Evolutionary conservation across 2,888 invertebrate genomes (phyloP).

Genomic region (Ctena decussata): DNA sequence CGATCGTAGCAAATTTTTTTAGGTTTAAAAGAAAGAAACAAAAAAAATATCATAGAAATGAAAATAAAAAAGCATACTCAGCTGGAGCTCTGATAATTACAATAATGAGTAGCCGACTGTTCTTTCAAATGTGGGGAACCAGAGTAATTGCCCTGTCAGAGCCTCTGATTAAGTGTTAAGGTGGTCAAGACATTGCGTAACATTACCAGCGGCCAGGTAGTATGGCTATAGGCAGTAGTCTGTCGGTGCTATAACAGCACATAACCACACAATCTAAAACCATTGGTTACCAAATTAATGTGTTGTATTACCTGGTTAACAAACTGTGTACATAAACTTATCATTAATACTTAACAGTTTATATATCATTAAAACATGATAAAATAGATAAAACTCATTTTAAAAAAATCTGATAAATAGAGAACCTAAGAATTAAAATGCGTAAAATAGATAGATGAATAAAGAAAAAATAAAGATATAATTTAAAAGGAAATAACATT

Average conservation of each 20-base stretch:
- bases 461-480: no score
- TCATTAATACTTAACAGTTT: neutral
- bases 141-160: neutral
- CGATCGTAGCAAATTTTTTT: no score
- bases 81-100: no score
- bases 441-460: no score
- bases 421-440: no score
- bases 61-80: no score
- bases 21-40: no score
- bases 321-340: slow-evolving; percentile 5
- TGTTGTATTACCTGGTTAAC: slow-evolving; percentile 2
- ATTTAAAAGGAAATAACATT: no score
- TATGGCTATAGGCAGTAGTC: slow-evolving; percentile 4
- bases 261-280: slow-evolving; percentile 3
- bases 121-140: neutral
- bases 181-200: slow-evolving; percentile 36
- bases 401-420: no score
- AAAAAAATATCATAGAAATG: no score
- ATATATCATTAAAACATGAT: neutral
- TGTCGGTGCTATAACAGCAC: neutral
- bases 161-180: neutral
- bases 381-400: neutral
- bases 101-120: no score
- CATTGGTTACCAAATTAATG: slow-evolving; percentile 14
- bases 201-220: slow-evolving; percentile 28